phyloP scores from a whole-genome alignment of 1,140 invertebrate species.

The Centruroides sculpturatus region DNA sequence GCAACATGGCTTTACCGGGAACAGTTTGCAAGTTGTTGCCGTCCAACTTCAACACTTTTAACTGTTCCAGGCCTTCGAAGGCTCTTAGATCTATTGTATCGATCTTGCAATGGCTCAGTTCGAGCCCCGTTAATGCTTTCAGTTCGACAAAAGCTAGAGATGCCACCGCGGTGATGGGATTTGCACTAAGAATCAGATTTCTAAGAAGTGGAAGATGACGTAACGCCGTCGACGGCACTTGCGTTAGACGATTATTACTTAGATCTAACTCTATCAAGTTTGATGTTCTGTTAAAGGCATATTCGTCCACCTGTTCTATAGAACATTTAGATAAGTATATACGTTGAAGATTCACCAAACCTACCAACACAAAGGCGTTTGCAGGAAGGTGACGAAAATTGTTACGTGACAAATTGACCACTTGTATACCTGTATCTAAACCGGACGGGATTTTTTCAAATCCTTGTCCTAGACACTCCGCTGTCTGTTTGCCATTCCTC shows the following conservation, averaged over 20 bases:
- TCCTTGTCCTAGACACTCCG: slow-evolving; percentile 62
- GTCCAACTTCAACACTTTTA: slow-evolving; percentile 69
- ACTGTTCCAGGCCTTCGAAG: slow-evolving; percentile 58
- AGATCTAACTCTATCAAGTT: slow-evolving; percentile 80
- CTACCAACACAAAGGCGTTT: slow-evolving; percentile 57
- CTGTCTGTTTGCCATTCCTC: slow-evolving; percentile 79
- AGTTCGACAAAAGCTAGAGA: slow-evolving; percentile 58
- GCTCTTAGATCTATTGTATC: slow-evolving; percentile 57
- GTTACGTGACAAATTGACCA: slow-evolving; percentile 69
- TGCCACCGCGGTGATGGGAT: slow-evolving; percentile 55
- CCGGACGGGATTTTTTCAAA: slow-evolving; percentile 55
- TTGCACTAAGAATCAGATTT: slow-evolving; percentile 59
- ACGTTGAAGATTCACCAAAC: slow-evolving; percentile 67
- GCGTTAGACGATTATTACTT: slow-evolving; percentile 57
- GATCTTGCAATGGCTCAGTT: slow-evolving; percentile 63
- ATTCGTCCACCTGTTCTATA: slow-evolving; percentile 55
- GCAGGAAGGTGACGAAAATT: slow-evolving; percentile 54
- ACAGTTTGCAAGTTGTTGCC: slow-evolving; percentile 60
- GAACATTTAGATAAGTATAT: slow-evolving; percentile 61
- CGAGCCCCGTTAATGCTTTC: slow-evolving; percentile 56
- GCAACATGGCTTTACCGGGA: slow-evolving; percentile 51
- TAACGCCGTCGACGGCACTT: slow-evolving; percentile 60
- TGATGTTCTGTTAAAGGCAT: slow-evolving; percentile 62
- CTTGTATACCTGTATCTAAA: slow-evolving; percentile 74
- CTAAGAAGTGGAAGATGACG: slow-evolving; percentile 59